Evolutionary conservation across 35 echinoderm and acorn worm species (phyloP), one percentile per base, ranked within the genome.

Genomic region (Ophioderma brevispina): DNA sequence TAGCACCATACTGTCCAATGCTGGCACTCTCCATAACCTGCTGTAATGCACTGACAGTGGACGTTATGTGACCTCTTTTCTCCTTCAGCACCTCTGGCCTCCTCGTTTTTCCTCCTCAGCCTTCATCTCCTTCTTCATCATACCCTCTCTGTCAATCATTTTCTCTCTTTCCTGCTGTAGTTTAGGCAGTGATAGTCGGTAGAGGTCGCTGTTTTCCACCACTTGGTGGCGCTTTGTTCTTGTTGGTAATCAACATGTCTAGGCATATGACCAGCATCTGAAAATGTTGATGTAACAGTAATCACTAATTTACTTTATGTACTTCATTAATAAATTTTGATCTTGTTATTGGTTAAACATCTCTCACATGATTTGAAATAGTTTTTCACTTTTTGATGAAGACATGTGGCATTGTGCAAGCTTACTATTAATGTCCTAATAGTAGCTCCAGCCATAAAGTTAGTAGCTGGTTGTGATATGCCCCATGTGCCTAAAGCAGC

Each of bases 191-290:
- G 95, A 38, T n/a, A 99, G 90, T 18, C 89, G 90, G 38, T 99
- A 99, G 18, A 99, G 31, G 17, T 99, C 80, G 43, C n/a, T n/a
- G n/a, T n/a, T n/a, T 93, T 95, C 97, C 97, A 99, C 90, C 91
- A 93, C 76, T 95, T 95, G 77, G 77, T 36, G 39, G 90, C 76
- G 39, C 80, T 70, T 52, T 91, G 90, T 31, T 56, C 39, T 25
- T 93, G 87, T 17, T 76, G 85, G 91, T 90, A 95, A 1, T 87
- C 89, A 10, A 99, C 41, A 93, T 95, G 70, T 99, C 93, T 18
- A 99, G 76, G 37, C 94, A n/a, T 1, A 80, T 70, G 91, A 92
- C 97, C 97, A 99, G 37, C n/a, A 95, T 30, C 97, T 99, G 85
- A n/a, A n/a, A n/a, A n/a, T n/a, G n/a, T n/a, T n/a, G n/a, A n/a